These are phyloP conservation scores for Myotis brandtii DNA, from an alignment of 2,113 vertebrate species.

Conservation along the genomic window DNA sequence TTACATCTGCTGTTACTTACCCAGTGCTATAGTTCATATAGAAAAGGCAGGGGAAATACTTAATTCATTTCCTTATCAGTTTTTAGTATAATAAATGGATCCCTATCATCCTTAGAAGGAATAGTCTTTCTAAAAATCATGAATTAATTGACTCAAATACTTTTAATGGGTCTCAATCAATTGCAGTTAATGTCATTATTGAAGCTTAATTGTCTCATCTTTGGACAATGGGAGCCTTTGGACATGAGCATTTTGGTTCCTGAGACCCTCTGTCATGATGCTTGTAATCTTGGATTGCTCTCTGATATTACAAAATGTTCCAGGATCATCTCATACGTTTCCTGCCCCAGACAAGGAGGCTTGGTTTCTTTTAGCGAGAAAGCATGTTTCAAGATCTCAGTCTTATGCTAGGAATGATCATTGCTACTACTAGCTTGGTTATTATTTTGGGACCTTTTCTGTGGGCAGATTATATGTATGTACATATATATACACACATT, in stretches of 20 bases:
- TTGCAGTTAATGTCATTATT: background rate
- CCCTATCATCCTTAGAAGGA: background rate
- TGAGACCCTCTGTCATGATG: background rate
- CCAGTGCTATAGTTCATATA: background rate
- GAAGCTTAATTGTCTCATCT: background rate
- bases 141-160: background rate
- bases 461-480: background rate
- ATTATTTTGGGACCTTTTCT: constrained; percentile 19
- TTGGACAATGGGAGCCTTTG: background rate
- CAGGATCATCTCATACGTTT: background rate
- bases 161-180: background rate
- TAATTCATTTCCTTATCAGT: constrained; percentile 4
- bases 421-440: background rate
- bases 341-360: background rate
- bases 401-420: background rate
- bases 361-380: background rate
- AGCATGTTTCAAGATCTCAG: background rate
- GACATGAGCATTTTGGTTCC: background rate
- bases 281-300: background rate
- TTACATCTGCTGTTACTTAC: background rate
- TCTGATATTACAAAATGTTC: background rate
- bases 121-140: constrained; percentile 7
- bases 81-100: constrained; percentile 8
- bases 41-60: background rate
- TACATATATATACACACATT: background rate